Evolutionary conservation across 2,888 invertebrate genomes (phyloP), one percentile per base, ranked within the genome.

Genomic region (Papilio gigon): DNA sequence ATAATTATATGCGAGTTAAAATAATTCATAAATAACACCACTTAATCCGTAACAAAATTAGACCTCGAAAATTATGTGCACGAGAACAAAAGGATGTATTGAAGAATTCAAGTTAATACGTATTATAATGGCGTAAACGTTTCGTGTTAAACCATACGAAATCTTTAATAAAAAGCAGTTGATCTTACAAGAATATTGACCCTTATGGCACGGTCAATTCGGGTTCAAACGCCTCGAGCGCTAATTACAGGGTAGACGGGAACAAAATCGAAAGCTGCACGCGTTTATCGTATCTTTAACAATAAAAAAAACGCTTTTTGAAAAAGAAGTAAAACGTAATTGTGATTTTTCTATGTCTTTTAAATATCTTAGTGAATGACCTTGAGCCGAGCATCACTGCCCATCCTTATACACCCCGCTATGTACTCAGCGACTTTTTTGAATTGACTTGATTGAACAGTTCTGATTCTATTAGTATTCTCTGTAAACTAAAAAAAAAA

Each of bases 171-270:
- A 5, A n/a, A 25, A 20, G 2, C n/a, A 14, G 30, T 30, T n/a
- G 14, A 47, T 6, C 14, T 33, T 56, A 42, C n/a, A 9, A 65
- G 56, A 35, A 66, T 58, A 35, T 62, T 56, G 35, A 40, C 4
- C 61, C 40, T 69, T 61, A 65, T n/a, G 40, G 11, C 8, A 22
- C 33, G 17, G n/a, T 9, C 25, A 42, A 30, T 25, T 44, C 59
- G 61, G 61, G 61, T 65, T 70, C 65, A 65, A 70, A 33, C 65
- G 69, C 69, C 69, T 44, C 61, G 56, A 44, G 69, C 42, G 40
- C 30, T 67, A 66, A 70, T 70, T 67, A 64, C 30, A 30, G 59
- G 58, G 47, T 58, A 56, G 50, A 20, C 59, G 33, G 65, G 56
- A 60, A 59, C 33, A 60, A 64, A 67, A 64, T 53, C 59, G 53